Percentiles rank a stretch among this genome's conserved stretches.
Conservation (phyloP, 2,888 invertebrate species). For the Drosophila recens region DNA sequence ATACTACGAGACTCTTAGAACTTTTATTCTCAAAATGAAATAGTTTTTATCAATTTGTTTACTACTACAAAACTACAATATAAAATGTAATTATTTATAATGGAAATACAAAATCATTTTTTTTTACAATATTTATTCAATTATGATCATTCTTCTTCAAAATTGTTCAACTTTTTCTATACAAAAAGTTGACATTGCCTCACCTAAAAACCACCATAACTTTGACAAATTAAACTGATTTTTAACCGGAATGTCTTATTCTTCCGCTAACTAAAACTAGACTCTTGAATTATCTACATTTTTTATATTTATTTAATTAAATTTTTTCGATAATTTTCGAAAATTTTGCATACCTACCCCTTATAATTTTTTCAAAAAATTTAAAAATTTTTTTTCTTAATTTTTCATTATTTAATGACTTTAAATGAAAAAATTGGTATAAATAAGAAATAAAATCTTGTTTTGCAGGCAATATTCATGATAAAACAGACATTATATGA, state of each 20-base stretch:
- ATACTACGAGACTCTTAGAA: too few species aligned
- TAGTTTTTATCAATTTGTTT: too few species aligned
- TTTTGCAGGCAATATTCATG: neutral
- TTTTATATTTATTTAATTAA: neutral
- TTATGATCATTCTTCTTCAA: too few species aligned
- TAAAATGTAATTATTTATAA: too few species aligned
- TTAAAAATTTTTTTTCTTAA: neutral
- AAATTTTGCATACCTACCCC: neutral
- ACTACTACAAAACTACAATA: too few species aligned
- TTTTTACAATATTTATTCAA: too few species aligned
- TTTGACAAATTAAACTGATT: neutral
- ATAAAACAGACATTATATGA: neutral
- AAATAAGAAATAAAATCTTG: neutral
- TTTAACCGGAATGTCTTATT: neutral
- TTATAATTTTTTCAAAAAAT: neutral
- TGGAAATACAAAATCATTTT: too few species aligned
- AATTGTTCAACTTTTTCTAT: too few species aligned
- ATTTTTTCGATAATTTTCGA: neutral
- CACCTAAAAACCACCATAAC: neutral
- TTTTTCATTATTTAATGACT: neutral
- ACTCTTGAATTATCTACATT: accelerated
- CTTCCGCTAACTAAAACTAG: neutral
- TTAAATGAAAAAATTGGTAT: neutral
- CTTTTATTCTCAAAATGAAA: neutral
- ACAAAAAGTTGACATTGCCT: neutral